Conservation (phyloP, 1,140 invertebrate genomes). For the Sycophaga agraensis region DNA sequence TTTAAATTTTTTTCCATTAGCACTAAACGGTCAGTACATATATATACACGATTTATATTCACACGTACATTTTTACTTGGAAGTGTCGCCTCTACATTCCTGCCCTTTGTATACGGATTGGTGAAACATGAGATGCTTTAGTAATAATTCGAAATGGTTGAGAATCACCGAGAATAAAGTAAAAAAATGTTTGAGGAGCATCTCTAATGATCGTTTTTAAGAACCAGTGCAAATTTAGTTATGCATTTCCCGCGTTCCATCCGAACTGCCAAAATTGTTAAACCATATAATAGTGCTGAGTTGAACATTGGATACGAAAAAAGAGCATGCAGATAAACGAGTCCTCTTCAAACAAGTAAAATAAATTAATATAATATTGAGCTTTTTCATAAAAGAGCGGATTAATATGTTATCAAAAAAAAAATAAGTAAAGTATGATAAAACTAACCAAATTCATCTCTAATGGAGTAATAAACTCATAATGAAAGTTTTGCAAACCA, state of each 20-base stretch:
- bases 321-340: background rate
- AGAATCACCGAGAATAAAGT: slow-evolving; percentile 22
- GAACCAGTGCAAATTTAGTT: slow-evolving; percentile 17
- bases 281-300: slow-evolving; percentile 16
- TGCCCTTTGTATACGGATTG: slow-evolving; percentile 24
- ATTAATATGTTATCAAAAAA: slow-evolving; percentile 15
- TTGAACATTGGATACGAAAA: background rate
- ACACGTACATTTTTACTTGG: background rate
- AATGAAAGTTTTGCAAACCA: no score
- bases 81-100: slow-evolving; percentile 4
- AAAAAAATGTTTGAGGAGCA: slow-evolving; percentile 22
- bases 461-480: no score
- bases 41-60: background rate
- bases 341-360: background rate
- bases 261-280: slow-evolving; percentile 31
- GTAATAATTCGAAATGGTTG: background rate
- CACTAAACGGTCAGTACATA: background rate
- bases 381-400: slow-evolving; percentile 5
- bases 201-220: slow-evolving; percentile 25
- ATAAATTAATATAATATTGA: slow-evolving; percentile 9
- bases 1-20: slow-evolving; percentile 19
- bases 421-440: slow-evolving; percentile 2
- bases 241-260: slow-evolving; percentile 29
- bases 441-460: background rate
- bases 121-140: background rate